Conservation (phyloP, 1,140 invertebrate species). For the Calephelis nemesis region DNA sequence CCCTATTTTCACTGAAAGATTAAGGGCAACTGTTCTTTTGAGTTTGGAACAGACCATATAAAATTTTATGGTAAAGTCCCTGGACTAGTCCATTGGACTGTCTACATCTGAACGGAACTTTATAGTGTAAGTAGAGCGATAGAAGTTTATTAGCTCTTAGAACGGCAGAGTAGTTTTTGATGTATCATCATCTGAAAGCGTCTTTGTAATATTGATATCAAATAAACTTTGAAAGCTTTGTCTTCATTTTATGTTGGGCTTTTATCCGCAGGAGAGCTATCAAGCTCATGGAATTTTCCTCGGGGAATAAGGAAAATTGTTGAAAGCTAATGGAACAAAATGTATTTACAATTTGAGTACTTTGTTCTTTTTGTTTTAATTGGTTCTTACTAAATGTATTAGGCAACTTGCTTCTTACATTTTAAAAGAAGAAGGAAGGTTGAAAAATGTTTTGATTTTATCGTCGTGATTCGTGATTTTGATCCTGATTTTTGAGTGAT, state of each 20-base stretch:
- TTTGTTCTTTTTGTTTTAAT: neutral
- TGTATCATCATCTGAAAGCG: constrained; percentile 7
- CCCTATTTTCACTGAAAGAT: too few species aligned
- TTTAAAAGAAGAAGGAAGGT: too few species aligned
- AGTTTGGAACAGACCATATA: too few species aligned
- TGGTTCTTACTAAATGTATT: neutral
- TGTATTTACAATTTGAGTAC: neutral
- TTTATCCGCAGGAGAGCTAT: neutral
- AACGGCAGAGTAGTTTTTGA: constrained; percentile 4
- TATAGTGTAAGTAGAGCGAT: neutral
- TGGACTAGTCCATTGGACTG: neutral
- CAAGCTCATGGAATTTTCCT: neutral
- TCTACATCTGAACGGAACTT: neutral
- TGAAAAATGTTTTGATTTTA: too few species aligned
- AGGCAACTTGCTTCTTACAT: too few species aligned
- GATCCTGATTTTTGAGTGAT: too few species aligned
- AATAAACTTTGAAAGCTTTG: constrained; percentile 13
- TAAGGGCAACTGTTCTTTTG: too few species aligned
- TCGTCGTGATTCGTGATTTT: too few species aligned
- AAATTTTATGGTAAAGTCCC: too few species aligned
- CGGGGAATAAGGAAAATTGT: neutral
- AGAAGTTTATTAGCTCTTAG: neutral
- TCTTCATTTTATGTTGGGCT: constrained; percentile 5
- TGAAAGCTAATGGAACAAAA: constrained; percentile 1
- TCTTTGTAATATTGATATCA: constrained; percentile 13